Percentiles rank a stretch among this genome's conserved stretches.
These are phyloP conservation scores for Morpho helenor DNA, from an alignment of 2,888 invertebrate genomes.

Conservation along the genomic window DNA sequence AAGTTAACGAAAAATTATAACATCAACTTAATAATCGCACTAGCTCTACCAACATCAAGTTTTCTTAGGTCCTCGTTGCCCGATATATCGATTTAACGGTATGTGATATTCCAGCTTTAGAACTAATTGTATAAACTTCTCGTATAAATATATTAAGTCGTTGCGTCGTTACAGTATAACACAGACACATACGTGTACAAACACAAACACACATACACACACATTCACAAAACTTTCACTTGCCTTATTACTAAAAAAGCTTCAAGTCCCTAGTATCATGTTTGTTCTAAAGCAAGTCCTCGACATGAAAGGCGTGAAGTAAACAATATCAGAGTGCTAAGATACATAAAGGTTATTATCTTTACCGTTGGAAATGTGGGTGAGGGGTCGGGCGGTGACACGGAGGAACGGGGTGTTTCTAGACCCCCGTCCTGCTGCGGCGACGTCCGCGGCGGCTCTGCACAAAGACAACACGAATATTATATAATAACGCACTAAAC, in stretches of 20 bases:
- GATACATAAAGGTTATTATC: constrained; percentile 5
- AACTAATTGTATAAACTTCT: too few relatives aligned
- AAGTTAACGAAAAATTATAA: too few relatives aligned
- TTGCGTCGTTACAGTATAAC: too few relatives aligned
- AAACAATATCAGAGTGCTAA: constrained; percentile 5
- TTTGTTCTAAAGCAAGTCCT: background rate
- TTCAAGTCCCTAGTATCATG: background rate
- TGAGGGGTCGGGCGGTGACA: constrained; percentile 66
- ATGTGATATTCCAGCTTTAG: too few relatives aligned
- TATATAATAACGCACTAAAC: constrained; percentile 24
- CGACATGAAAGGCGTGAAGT: background rate
- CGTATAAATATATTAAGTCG: too few relatives aligned
- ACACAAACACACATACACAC: too few relatives aligned
- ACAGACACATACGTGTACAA: too few relatives aligned
- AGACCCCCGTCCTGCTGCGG: constrained; percentile 86
- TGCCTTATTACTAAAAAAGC: background rate
- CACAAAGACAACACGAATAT: constrained; percentile 39
- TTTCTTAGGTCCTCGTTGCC: too few relatives aligned
- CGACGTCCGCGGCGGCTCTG: constrained; percentile 89
- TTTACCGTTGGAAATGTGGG: constrained; percentile 75
- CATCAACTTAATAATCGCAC: too few relatives aligned
- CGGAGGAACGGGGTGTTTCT: constrained; percentile 64
- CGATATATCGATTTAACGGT: too few relatives aligned
- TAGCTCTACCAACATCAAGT: too few relatives aligned
- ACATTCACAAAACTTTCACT: too few relatives aligned